A percentile compares a stretch with the other conserved stretches of the same genome.
phyloP scores from a whole-genome alignment of 1,140 invertebrate genomes.

The Muscidifurax raptorellus region DNA sequence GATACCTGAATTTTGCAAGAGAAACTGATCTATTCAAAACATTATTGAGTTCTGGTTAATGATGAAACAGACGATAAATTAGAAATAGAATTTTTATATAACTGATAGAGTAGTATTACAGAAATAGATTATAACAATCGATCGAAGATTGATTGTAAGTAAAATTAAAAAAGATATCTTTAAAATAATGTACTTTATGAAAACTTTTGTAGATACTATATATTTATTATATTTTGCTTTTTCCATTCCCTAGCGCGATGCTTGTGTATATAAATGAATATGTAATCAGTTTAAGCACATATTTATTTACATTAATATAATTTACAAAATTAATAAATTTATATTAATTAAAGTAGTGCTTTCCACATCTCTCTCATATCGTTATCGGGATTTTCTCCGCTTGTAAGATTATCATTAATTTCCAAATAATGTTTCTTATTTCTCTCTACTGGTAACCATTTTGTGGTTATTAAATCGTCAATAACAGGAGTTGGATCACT shows the following conservation, averaged over 20 bases:
- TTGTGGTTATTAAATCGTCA: conserved; percentile 60
- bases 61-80: background rate
- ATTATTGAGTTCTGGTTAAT: background rate
- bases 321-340: background rate
- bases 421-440: conserved; percentile 66
- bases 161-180: too few species aligned
- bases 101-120: too few species aligned
- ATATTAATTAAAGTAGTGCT: background rate
- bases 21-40: background rate
- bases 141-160: too few species aligned
- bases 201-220: too few species aligned
- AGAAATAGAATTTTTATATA: too few species aligned
- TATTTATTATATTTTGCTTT: too few species aligned
- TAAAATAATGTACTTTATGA: too few species aligned
- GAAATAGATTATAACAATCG: too few species aligned
- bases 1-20: background rate
- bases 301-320: too few species aligned
- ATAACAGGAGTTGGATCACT: conserved; percentile 71
- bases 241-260: too few species aligned
- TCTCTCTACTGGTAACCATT: conserved; percentile 66
- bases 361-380: conserved; percentile 53
- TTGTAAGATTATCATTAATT: conserved; percentile 61
- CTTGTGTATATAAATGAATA: too few species aligned
- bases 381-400: conserved; percentile 56
- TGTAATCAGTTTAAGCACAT: too few species aligned